Conservation (phyloP, 2,113 vertebrate genomes). For the Mixornis gularis region DNA sequence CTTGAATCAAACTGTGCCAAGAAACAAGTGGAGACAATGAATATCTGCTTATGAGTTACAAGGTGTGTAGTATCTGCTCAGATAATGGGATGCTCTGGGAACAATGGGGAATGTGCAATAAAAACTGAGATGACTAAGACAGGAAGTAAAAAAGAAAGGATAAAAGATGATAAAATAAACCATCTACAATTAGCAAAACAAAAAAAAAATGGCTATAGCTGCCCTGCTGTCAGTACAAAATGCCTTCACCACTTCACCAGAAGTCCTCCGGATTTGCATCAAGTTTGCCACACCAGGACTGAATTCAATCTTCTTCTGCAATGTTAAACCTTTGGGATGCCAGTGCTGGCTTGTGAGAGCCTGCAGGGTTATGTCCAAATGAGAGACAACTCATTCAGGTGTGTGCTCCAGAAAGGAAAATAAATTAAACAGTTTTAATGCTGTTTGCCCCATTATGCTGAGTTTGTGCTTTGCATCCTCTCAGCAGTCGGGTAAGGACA, state of each 20-base stretch:
- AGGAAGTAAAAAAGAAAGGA: neutral
- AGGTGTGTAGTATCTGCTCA: neutral
- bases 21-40: neutral
- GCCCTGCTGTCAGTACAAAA: neutral
- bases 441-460: neutral
- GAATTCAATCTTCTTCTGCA: neutral
- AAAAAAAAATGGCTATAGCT: neutral
- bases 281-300: neutral
- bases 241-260: neutral
- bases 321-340: neutral
- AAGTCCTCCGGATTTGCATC: neutral
- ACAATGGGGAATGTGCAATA: neutral
- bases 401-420: neutral
- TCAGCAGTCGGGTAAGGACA: neutral
- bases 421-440: neutral
- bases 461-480: neutral
- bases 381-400: neutral
- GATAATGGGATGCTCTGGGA: neutral
- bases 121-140: neutral
- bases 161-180: neutral
- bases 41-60: neutral
- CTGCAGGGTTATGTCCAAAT: neutral
- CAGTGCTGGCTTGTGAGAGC: neutral
- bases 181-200: neutral
- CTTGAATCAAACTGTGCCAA: neutral